Evolutionary conservation across 2,888 invertebrate species (phyloP).

Genomic region (Philonicus albiceps): DNA sequence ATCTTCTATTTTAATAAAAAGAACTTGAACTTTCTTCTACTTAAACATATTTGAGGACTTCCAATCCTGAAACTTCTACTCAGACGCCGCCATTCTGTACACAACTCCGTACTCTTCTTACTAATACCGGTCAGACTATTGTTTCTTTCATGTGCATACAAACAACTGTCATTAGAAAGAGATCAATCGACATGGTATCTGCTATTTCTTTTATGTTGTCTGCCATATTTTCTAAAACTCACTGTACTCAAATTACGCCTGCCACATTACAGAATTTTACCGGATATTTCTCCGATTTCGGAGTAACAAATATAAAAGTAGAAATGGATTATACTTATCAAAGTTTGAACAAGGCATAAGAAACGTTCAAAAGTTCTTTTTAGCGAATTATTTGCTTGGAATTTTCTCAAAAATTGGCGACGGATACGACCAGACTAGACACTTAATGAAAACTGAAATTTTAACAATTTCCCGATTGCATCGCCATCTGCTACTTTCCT

Average conservation of each 20-base stretch:
- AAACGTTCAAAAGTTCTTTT: too few relatives aligned
- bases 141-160: neutral
- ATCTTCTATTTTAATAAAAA: neutral
- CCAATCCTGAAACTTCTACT: neutral
- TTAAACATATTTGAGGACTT: neutral
- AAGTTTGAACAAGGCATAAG: neutral
- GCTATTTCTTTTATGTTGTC: neutral
- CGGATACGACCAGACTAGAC: too few relatives aligned
- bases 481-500: too few relatives aligned
- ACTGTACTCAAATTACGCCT: neutral
- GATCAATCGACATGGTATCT: neutral
- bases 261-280: neutral
- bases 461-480: too few relatives aligned
- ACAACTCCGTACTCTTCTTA: conserved; percentile 6
- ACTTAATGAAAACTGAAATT: too few relatives aligned
- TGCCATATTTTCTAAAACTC: neutral
- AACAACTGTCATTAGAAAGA: conserved; percentile 39
- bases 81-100: conserved; percentile 35
- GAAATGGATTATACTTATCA: neutral
- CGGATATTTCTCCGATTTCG: neutral
- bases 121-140: neutral
- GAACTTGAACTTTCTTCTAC: neutral
- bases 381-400: neutral
- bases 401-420: neutral
- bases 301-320: neutral